These are phyloP conservation scores for Xiphorhynchus erythropygius DNA, from an alignment of 2,797 vertebrate species.

Conservation along the genomic window DNA sequence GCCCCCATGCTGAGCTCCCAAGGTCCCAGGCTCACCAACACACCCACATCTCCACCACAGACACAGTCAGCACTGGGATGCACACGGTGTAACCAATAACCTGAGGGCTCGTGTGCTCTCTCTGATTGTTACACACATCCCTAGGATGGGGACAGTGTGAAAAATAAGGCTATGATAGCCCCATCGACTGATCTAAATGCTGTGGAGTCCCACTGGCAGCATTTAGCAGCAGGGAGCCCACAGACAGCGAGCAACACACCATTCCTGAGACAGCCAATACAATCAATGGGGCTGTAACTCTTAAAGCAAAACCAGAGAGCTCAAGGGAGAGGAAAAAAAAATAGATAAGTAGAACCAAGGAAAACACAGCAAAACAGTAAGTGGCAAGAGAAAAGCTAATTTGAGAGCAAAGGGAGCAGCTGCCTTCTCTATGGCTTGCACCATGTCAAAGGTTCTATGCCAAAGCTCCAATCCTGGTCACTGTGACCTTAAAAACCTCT, in stretches of 20 bases:
- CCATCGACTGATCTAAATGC: slow-evolving; percentile 55
- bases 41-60: fast-evolving
- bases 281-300: slow-evolving; percentile 40
- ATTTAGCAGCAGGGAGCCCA: slow-evolving; percentile 52
- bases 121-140: neutral
- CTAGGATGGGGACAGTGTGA: neutral
- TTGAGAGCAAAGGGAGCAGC: neutral
- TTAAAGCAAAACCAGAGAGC: slow-evolving; percentile 33
- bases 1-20: neutral
- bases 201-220: slow-evolving; percentile 57
- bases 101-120: neutral
- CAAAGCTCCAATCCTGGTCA: neutral
- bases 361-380: slow-evolving; percentile 4
- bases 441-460: fast-evolving
- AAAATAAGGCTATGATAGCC: slow-evolving; percentile 41
- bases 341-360: neutral
- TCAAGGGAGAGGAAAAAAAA: neutral
- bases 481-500: slow-evolving; percentile 24
- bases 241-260: slow-evolving; percentile 29
- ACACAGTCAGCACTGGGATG: fast-evolving
- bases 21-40: neutral
- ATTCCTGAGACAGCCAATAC: slow-evolving; percentile 32
- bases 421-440: neutral
- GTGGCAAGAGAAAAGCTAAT: neutral
- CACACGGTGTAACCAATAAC: neutral